These are phyloP conservation scores for Thalassaphorura encarpata DNA, from an alignment of 1,140 invertebrate species.

Conservation along the genomic window DNA sequence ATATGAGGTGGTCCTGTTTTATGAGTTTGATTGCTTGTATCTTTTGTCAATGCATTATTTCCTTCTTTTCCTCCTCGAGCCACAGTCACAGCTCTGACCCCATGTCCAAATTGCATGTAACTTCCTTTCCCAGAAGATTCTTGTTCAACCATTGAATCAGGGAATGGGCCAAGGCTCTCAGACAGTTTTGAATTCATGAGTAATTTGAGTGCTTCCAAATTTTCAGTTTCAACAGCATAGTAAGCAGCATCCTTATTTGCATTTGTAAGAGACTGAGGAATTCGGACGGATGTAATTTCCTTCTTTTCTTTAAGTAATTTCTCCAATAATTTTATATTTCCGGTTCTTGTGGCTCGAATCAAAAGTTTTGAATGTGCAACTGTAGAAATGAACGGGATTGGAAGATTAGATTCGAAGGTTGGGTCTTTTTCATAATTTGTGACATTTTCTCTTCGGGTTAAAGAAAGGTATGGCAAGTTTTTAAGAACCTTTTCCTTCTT, in stretches of 20 bases:
- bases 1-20: no score
- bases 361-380: slow-evolving; percentile 38
- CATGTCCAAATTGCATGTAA: slow-evolving; percentile 37
- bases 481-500: slow-evolving; percentile 10
- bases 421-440: slow-evolving; percentile 41
- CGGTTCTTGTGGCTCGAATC: slow-evolving; percentile 39
- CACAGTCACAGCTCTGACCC: slow-evolving; percentile 36
- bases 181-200: slow-evolving; percentile 31
- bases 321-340: slow-evolving; percentile 30
- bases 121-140: slow-evolving; percentile 23
- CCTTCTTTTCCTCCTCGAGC: slow-evolving; percentile 42
- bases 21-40: no score
- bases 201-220: slow-evolving; percentile 35
- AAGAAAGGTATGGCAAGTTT: background rate
- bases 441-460: slow-evolving; percentile 34
- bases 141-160: background rate
- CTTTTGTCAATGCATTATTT: no score
- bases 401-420: slow-evolving; percentile 40
- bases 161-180: slow-evolving; percentile 12
- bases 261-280: slow-evolving; percentile 26
- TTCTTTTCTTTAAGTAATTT: slow-evolving; percentile 12
- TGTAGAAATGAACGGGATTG: slow-evolving; percentile 42
- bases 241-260: slow-evolving; percentile 35
- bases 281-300: slow-evolving; percentile 5
- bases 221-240: slow-evolving; percentile 37